Percentiles rank a stretch among this genome's conserved stretches.
Conservation (phyloP, 2,888 invertebrate species). For the Trichogramma evanescens region DNA sequence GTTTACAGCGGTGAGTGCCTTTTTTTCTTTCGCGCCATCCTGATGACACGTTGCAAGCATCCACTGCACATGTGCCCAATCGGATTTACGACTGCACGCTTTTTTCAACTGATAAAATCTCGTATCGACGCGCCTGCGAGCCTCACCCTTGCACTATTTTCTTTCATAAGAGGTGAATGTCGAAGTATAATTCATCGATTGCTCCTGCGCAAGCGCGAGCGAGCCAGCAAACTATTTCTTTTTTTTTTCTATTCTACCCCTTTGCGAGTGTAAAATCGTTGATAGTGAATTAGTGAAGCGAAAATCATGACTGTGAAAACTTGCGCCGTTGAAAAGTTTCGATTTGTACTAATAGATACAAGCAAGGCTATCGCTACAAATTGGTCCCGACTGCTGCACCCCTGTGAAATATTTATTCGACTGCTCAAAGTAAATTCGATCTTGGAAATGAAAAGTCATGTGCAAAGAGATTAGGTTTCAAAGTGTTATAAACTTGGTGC, state of each 20-base stretch:
- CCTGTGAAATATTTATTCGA: neutral
- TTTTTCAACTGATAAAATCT: slow-evolving; percentile 20
- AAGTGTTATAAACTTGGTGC: no score
- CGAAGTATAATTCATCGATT: slow-evolving; percentile 11
- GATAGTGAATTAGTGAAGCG: slow-evolving; percentile 7
- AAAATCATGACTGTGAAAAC: slow-evolving; percentile 13
- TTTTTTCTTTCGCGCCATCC: slow-evolving; percentile 6
- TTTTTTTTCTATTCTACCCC: slow-evolving; percentile 10
- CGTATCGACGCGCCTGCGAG: slow-evolving; percentile 8
- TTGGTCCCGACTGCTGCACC: neutral
- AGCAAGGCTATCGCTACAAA: neutral
- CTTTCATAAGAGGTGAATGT: no score
- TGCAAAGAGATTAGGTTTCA: no score
- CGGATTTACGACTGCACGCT: slow-evolving; percentile 16
- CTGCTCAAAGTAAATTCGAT: no score
- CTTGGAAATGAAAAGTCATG: no score
- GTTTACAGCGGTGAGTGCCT: slow-evolving; percentile 10
- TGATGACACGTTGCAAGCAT: neutral
- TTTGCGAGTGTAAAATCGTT: neutral
- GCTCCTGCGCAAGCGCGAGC: neutral
- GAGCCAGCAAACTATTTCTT: slow-evolving; percentile 2
- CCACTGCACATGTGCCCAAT: slow-evolving; percentile 3
- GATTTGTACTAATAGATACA: neutral
- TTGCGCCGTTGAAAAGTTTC: slow-evolving; percentile 11
- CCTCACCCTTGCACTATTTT: no score